Percentiles rank a stretch among this genome's conserved stretches.
phyloP scores from a whole-genome alignment of 2,113 vertebrate species.

The Parus major region DNA sequence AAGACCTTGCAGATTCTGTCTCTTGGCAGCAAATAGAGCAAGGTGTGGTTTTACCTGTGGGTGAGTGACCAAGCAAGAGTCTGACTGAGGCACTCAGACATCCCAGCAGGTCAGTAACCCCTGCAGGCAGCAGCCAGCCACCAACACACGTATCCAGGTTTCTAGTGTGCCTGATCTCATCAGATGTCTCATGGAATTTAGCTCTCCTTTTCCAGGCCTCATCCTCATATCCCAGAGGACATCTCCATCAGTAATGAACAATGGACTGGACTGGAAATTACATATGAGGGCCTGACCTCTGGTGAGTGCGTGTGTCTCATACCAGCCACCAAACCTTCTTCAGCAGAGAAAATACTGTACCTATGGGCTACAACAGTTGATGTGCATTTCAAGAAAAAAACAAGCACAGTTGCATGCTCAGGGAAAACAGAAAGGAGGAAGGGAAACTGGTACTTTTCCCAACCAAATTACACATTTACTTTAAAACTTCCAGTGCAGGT shows the following conservation, averaged over 20 bases:
- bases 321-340: background rate
- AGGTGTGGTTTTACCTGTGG: background rate
- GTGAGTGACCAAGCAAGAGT: background rate
- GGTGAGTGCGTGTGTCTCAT: background rate
- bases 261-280: background rate
- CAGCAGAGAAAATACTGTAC: background rate
- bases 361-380: background rate
- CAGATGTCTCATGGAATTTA: background rate
- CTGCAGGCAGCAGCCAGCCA: background rate
- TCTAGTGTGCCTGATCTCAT: background rate
- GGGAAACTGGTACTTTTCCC: background rate
- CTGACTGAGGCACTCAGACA: background rate
- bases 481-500: background rate
- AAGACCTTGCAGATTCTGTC: background rate
- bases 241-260: accelerated
- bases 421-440: background rate
- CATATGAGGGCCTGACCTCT: background rate
- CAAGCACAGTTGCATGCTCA: background rate
- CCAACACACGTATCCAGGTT: accelerated
- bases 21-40: background rate
- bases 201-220: background rate
- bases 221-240: background rate
- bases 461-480: background rate
- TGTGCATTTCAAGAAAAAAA: background rate
- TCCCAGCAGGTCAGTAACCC: background rate